Percentiles rank a stretch among this genome's conserved stretches.
Evolutionary conservation across 2,113 vertebrate genomes (phyloP).

Genomic region (Leptodactylus fuscus): DNA sequence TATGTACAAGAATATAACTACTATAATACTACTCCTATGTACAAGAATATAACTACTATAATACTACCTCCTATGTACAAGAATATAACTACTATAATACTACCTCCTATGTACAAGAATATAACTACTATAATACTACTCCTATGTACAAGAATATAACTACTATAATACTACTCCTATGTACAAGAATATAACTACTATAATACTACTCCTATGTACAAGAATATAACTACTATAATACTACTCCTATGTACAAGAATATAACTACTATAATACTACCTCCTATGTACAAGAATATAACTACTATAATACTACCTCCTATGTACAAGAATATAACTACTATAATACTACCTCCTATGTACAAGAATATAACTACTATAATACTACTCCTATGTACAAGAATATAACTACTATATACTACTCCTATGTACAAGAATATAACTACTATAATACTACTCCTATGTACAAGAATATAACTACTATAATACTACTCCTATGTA

Average conservation of each 20-base stretch:
- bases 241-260: background rate
- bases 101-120: background rate
- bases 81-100: too few relatives aligned
- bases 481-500: background rate
- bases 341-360: background rate
- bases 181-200: background rate
- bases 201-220: background rate
- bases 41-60: too few relatives aligned
- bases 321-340: conserved; percentile 9
- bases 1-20: too few relatives aligned
- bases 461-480: background rate
- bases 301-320: background rate
- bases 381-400: background rate
- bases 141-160: background rate
- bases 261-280: background rate
- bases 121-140: background rate
- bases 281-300: background rate
- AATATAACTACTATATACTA: conserved; percentile 9
- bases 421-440: conserved; percentile 5
- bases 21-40: too few relatives aligned
- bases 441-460: background rate
- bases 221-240: conserved; percentile 2
- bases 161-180: background rate
- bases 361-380: conserved; percentile 14
- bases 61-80: too few relatives aligned